Conservation (phyloP, 2,797 vertebrate genomes). For the Rhabdophis nuchalis region DNA sequence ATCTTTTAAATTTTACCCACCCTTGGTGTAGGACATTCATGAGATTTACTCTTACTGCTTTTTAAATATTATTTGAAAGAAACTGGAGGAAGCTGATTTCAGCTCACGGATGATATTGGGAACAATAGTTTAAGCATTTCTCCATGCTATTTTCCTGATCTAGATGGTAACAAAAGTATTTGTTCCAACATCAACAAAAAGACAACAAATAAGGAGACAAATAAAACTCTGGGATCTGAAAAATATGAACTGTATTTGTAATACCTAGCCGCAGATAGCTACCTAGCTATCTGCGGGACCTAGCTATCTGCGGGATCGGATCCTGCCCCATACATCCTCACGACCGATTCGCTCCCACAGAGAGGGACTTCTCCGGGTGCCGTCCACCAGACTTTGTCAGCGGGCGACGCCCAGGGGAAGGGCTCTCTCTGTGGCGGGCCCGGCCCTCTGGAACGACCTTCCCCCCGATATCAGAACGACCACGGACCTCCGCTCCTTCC, state of each 20-base stretch:
- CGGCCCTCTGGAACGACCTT: too few relatives aligned
- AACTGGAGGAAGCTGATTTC: not conserved
- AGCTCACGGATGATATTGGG: not conserved
- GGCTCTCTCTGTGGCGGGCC: too few relatives aligned
- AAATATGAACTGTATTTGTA: not conserved
- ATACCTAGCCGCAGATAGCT: too few relatives aligned
- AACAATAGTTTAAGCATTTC: not conserved
- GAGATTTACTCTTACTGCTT: not conserved
- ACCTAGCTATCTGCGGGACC: too few relatives aligned
- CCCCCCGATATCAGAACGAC: too few relatives aligned
- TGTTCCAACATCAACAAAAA: not conserved
- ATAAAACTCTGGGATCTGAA: not conserved
- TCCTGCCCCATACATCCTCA: too few relatives aligned
- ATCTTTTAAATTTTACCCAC: not conserved
- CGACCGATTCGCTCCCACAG: too few relatives aligned
- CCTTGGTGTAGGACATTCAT: not conserved
- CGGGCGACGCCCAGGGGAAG: too few relatives aligned
- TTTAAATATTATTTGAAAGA: not conserved
- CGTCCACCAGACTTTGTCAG: too few relatives aligned
- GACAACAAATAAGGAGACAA: not conserved
- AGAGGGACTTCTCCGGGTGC: too few relatives aligned
- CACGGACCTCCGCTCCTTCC: too few relatives aligned
- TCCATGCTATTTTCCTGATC: not conserved
- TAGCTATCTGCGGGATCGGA: too few relatives aligned
- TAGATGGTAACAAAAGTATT: not conserved